Conservation (phyloP, 2,113 vertebrate genomes). For the Malurus melanocephalus region DNA sequence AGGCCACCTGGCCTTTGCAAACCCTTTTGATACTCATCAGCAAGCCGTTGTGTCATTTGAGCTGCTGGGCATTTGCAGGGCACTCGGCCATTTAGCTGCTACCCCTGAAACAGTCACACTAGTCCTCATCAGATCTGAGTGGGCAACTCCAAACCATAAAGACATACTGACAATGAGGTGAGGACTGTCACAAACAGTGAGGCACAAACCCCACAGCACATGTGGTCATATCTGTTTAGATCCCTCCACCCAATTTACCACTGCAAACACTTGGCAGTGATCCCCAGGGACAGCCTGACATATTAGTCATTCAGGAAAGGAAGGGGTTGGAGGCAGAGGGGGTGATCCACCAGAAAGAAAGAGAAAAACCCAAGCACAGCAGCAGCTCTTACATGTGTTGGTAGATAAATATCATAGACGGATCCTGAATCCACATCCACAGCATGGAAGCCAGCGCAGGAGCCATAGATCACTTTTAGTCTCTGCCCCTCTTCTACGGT, state of each 20-base stretch:
- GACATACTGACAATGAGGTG: neutral
- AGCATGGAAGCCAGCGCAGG: slow-evolving; percentile 91
- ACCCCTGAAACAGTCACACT: neutral
- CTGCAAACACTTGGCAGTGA: neutral
- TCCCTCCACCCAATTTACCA: neutral
- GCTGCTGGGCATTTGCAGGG: neutral
- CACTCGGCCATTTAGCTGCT: fast-evolving
- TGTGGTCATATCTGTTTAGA: neutral
- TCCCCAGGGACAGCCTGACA: neutral
- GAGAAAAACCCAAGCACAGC: neutral
- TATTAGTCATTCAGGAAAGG: neutral
- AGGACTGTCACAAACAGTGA: neutral
- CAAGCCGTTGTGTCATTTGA: neutral
- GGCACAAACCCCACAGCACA: neutral
- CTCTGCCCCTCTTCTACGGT: slow-evolving; percentile 97
- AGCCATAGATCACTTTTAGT: slow-evolving; percentile 97
- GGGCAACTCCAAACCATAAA: neutral
- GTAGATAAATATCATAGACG: slow-evolving; percentile 97
- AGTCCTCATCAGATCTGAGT: neutral
- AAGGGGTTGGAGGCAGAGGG: fast-evolving
- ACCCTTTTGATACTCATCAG: neutral
- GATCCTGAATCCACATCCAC: slow-evolving; percentile 97
- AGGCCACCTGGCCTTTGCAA: neutral
- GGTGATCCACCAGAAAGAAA: neutral
- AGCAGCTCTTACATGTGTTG: slow-evolving; percentile 88